Evolutionary conservation across 1,140 invertebrate genomes (phyloP), one percentile per base, ranked within the genome.

Genomic region (Drosophila orena): DNA sequence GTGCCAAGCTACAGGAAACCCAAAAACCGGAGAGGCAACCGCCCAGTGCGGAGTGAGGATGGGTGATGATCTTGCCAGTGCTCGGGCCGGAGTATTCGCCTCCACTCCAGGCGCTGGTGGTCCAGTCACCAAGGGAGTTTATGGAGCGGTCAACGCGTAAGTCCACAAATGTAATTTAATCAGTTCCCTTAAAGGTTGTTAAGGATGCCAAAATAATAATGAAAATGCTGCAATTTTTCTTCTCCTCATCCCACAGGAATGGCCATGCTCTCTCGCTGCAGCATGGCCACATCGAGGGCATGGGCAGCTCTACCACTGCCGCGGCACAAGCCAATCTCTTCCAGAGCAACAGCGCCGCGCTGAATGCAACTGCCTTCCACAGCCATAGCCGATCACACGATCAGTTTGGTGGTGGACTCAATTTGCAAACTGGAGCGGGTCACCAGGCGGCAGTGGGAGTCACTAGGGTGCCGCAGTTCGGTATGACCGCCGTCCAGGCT

Each of bases 71-170:
- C 38, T 69, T 2, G 17, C 15, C 11, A 89, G 78, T 46, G 76
- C 60, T 3, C 52, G 53, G 0, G 78, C 57, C 17, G 88, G 90
- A 17, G 90, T 81, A 2, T 89, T 89, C 52, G 79, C 83, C 0
- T 12, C 34, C 1, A 84, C 75, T n/a, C 71, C 80, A 6, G 57
- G 53, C 20, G 11, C 7, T 0, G 59, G 30, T 2, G 83, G 70
- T 14, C 83, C 84, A 1, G 81, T 84, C 2, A 90, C 81, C 15
- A 88, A 71, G 4, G 90, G 90, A 27, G 57, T 75, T 1, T 89
- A 85, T 59, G 90, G 69, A 38, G 72, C 57, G 20, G 38, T 79
- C 0, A 91, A 88, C 47, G 61, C 57, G 90, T 91, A 79, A 77
- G 84, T n/a, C n/a, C n/a, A n/a, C n/a, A 34, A 15, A 14, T 24